Percentiles rank a stretch among this genome's conserved stretches.
These are phyloP conservation scores for Tenrec ecaudatus DNA, from an alignment of 2,113 vertebrate genomes.

Conservation along the genomic window DNA sequence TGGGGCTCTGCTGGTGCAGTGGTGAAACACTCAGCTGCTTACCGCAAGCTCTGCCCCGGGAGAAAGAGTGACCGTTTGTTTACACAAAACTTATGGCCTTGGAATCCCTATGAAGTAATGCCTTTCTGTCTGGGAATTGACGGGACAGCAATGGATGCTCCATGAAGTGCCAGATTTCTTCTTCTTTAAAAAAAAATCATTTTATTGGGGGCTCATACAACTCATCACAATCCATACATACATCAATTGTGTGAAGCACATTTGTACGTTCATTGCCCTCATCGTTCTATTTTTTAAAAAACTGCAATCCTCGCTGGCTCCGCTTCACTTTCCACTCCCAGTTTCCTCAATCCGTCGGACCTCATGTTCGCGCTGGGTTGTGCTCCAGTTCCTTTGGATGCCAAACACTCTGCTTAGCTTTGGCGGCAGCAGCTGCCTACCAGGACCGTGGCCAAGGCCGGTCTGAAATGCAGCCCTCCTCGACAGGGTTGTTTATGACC, in stretches of 20 bases:
- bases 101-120: not conserved
- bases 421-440: slow-evolving; percentile 60
- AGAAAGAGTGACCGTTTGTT: not conserved
- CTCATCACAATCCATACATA: too few species aligned
- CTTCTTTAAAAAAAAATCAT: not conserved
- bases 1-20: not conserved
- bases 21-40: not conserved
- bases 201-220: too few species aligned
- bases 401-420: slow-evolving; percentile 62
- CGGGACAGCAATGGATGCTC: not conserved
- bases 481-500: slow-evolving; percentile 74
- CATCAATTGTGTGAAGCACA: too few species aligned
- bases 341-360: slow-evolving; percentile 19
- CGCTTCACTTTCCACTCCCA: not conserved
- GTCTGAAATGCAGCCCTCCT: slow-evolving; percentile 63
- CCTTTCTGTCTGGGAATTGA: too few species aligned
- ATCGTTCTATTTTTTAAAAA: not conserved
- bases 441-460: slow-evolving; percentile 68
- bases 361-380: slow-evolving; percentile 23
- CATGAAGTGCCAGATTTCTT: not conserved
- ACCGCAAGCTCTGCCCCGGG: not conserved
- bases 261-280: too few species aligned
- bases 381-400: slow-evolving; percentile 48
- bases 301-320: not conserved
- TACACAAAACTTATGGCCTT: not conserved